Evolutionary conservation across 1,140 invertebrate species (phyloP).

Genomic region (Drosophila albomicans): DNA sequence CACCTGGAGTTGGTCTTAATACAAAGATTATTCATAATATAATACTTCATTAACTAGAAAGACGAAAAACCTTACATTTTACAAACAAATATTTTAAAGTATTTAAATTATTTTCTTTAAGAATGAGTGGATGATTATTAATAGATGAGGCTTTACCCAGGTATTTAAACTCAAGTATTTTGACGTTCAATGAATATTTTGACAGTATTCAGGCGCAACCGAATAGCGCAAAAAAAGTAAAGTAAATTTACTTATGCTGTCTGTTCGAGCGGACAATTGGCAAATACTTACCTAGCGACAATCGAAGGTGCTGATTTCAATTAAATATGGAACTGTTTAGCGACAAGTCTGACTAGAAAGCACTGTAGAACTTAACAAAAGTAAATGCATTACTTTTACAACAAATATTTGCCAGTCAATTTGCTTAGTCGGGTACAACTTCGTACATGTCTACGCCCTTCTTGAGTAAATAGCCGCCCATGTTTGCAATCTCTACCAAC

Average conservation of each 20-base stretch:
- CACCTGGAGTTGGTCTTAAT: background rate
- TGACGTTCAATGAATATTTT: background rate
- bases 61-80: too few relatives aligned
- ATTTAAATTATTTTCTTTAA: too few relatives aligned
- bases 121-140: too few relatives aligned
- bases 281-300: conserved; percentile 15
- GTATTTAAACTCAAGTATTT: background rate
- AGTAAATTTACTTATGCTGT: background rate
- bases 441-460: conserved; percentile 92
- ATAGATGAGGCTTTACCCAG: background rate
- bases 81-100: too few relatives aligned
- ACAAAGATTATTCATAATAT: too few relatives aligned
- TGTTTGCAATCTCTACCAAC: conserved; percentile 92
- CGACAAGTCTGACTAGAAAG: conserved; percentile 1
- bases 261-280: background rate
- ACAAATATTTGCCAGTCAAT: conserved; percentile 51
- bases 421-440: conserved; percentile 78
- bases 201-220: background rate
- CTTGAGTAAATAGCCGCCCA: conserved; percentile 93
- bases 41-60: too few relatives aligned
- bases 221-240: background rate
- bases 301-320: background rate
- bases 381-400: conserved; percentile 45
- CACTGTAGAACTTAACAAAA: conserved; percentile 13
- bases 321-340: conserved; percentile 18